Evolutionary conservation across 2,797 vertebrate genomes (phyloP), one percentile per base, ranked within the genome.

Genomic region (Pitangus sulphuratus): DNA sequence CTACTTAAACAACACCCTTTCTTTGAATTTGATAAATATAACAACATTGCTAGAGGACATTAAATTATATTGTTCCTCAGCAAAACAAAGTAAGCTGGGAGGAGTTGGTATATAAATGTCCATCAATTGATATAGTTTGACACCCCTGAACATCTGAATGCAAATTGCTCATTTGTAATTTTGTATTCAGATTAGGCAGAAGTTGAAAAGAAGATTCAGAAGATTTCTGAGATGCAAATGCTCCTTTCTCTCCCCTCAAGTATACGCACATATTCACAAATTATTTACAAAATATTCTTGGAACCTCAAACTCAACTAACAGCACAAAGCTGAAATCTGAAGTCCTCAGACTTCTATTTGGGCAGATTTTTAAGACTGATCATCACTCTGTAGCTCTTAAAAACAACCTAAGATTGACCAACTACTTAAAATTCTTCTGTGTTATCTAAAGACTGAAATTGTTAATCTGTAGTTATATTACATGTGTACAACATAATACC

Each of bases 1-100:
- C 44, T 74, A 79, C n/a, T 93, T 92, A 82, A 90, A 50, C 35
- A 82, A 53, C 40, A 70, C 2, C 6, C 15, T 93, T 91, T 72
- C 53, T 95, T 92, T 90, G 70, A 89, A 70, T 94, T 77, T 87
- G 53, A 70, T 70, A 77, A 94, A 90, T 47, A 45, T 42, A 84
- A 86, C 33, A 76, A 78, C 88, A 76, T 26, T 66, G 18, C 44
- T 45, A 37, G n/a, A 58, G 58, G 47, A 91, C 81, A 93, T 91
- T 15, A 76, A 90, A 81, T 50, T 0, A 51, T 72, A 33, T 9
- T 65, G 30, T 61, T 84, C 19, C 53, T 54, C 20, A 54, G 53
- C 11, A 47, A 77, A 62, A 33, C 71, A 71, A 86, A 69, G 39
- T 33, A 94, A 86, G 48, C 35, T 44, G 11, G 12, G 19, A 84